A percentile compares a stretch with the other conserved stretches of the same genome.
phyloP scores from a whole-genome alignment of 2,797 vertebrate species.

The Enteromius anoplus region DNA sequence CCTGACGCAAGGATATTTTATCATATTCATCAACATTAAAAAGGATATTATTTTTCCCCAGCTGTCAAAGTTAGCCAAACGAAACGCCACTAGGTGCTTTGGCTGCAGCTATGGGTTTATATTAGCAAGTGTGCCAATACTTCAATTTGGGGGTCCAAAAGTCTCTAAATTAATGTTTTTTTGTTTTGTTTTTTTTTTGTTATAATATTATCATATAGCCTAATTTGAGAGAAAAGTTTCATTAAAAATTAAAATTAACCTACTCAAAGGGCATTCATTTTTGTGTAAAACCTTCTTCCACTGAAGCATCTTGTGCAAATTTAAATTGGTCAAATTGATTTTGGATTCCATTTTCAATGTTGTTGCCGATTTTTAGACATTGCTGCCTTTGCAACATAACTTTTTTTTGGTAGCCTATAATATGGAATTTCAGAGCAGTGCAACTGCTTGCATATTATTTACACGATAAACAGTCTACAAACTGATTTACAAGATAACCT shows the following conservation, averaged over 20 bases:
- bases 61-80: conserved; percentile 23
- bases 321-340: neutral
- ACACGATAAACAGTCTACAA: neutral
- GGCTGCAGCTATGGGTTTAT: conserved; percentile 12
- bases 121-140: conserved; percentile 28
- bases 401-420: no score
- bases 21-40: conserved; percentile 23
- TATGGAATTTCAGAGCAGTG: neutral
- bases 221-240: neutral
- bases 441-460: neutral
- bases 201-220: neutral
- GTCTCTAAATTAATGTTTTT: neutral
- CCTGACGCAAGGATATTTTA: conserved; percentile 35
- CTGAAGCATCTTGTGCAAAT: neutral
- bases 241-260: neutral
- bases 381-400: neutral
- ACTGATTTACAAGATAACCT: neutral
- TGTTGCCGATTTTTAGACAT: neutral
- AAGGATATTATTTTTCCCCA: conserved; percentile 28
- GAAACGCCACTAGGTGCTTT: conserved; percentile 18
- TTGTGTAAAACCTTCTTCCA: neutral
- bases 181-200: neutral
- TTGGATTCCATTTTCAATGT: neutral
- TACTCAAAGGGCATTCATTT: neutral
- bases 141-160: neutral